Percentiles rank a stretch among this genome's conserved stretches.
Conservation (phyloP, 1,140 invertebrate species). For the Euura saliciscinereae region DNA sequence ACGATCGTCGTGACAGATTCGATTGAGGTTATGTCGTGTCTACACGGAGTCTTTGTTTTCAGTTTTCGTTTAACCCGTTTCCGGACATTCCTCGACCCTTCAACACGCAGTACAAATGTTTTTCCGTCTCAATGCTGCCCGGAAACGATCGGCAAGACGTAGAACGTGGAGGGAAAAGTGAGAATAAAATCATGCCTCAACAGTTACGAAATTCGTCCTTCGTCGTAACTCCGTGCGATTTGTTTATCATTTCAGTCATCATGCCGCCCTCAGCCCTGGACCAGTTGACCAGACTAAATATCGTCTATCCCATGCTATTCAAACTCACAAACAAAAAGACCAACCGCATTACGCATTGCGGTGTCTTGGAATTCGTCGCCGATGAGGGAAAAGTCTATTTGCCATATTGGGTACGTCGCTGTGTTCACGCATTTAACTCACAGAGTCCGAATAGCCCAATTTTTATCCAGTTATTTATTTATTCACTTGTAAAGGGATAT, state of each 20-base stretch:
- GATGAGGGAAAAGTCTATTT: conserved; percentile 98
- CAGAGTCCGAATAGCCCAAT: conserved; percentile 10
- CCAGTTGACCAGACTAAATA: conserved; percentile 90
- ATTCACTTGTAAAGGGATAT: no score
- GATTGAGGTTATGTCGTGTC: no score
- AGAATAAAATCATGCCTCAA: conserved; percentile 39
- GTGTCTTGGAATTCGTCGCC: conserved; percentile 98
- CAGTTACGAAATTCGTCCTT: conserved; percentile 9
- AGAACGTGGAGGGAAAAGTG: conserved; percentile 98
- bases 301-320: conserved; percentile 99
- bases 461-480: neutral
- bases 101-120: conserved; percentile 86
- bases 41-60: conserved; percentile 61
- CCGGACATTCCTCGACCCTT: conserved; percentile 81
- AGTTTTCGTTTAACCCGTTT: conserved; percentile 85
- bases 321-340: conserved; percentile 91
- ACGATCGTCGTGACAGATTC: no score
- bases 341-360: conserved; percentile 91
- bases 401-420: conserved; percentile 87
- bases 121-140: conserved; percentile 94
- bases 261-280: conserved; percentile 97
- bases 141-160: conserved; percentile 94
- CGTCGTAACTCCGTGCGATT: conserved; percentile 8
- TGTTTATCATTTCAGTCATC: conserved; percentile 76
- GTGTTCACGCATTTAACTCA: neutral